phyloP scores from a whole-genome alignment of 2,113 vertebrate species.

The Phycodurus eques region DNA sequence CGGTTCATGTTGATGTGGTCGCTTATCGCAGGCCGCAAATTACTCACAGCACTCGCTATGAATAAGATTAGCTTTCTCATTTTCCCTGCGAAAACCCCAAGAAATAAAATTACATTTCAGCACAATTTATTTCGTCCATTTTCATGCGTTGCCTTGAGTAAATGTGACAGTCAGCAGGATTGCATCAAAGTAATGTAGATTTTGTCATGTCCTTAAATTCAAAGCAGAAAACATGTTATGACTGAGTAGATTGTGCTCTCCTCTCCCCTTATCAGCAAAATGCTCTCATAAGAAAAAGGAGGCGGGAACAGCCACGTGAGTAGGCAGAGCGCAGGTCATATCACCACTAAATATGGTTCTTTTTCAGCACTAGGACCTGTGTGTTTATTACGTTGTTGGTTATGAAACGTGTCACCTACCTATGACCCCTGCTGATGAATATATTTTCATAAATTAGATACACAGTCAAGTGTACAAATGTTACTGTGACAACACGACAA shows the following conservation, averaged over 20 bases:
- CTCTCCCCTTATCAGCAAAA: constrained; percentile 22
- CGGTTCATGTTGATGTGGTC: constrained; percentile 47
- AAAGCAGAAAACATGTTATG: constrained; percentile 38
- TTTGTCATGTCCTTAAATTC: constrained; percentile 39
- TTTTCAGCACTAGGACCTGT: constrained; percentile 31
- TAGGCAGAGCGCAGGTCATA: constrained; percentile 49
- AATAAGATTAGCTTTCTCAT: constrained; percentile 72
- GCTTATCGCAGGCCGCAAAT: constrained; percentile 64
- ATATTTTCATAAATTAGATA: constrained; percentile 24
- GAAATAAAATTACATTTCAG: constrained; percentile 55
- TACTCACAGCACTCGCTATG: constrained; percentile 62
- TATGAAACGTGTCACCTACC: constrained; percentile 36
- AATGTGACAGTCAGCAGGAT: constrained; percentile 42
- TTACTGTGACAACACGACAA: constrained; percentile 6
- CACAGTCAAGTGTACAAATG: constrained; percentile 21
- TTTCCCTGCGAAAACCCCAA: constrained; percentile 52
- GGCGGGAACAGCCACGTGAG: constrained; percentile 35
- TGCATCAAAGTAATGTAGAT: constrained; percentile 42
- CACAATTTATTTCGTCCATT: constrained; percentile 47
- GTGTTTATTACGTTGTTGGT: constrained; percentile 18
- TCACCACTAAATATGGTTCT: constrained; percentile 45
- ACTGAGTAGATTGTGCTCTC: constrained; percentile 34
- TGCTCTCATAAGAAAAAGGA: constrained; percentile 19
- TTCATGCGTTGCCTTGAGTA: constrained; percentile 32
- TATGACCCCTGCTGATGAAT: constrained; percentile 45